Evolutionary conservation across 1,140 invertebrate species (phyloP), one percentile per base, ranked within the genome.

Genomic region (Euura lappo): DNA sequence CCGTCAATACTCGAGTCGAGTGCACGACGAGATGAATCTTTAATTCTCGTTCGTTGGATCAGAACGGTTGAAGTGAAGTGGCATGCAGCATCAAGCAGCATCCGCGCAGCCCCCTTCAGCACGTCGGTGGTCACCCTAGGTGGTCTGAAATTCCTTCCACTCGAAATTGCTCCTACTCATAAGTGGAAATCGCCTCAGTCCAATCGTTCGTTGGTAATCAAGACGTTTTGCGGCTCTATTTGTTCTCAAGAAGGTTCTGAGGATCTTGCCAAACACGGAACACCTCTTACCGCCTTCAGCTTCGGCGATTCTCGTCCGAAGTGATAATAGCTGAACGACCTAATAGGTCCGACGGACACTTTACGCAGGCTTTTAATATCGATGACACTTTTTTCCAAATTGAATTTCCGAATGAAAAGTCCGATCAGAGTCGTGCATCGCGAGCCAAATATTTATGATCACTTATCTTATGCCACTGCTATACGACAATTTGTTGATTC

Each of bases 91-190:
- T 28, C 28, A 28, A 28, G 28, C 28, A 11, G 51, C 51, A n/a
- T 60, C 51, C 13, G 51, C 28, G 28, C 51, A 68, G 66, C 28
- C 8, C 66, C 66, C 44, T 68, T 44, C 13, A 68, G 44, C 8
- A 42, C 66, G 8, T 4, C 11, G 44, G 69, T 44, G 77, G 75
- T 75, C 82, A 81, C 79, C 81, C 76, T 84, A 80, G 84, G 83
- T 85, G 84, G 84, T 86, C 84, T 79, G 71, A 79, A 81, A 84
- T 83, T 81, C 82, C 80, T 79, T 79, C 76, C 79, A 79, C 80
- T 79, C 74, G 71, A 83, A 84, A 79, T 83, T 81, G 74, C 78
- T 80, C 78, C 79, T 78, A 80, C 79, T 78, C 75, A 75, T 75
- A 80, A 83, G 81, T 82, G 81, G 81, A 83, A 82, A 83, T 80